A percentile compares a stretch with the other conserved stretches of the same genome.
phyloP scores from a whole-genome alignment of 1,140 invertebrate species.

The Calliopsis andreniformis region DNA sequence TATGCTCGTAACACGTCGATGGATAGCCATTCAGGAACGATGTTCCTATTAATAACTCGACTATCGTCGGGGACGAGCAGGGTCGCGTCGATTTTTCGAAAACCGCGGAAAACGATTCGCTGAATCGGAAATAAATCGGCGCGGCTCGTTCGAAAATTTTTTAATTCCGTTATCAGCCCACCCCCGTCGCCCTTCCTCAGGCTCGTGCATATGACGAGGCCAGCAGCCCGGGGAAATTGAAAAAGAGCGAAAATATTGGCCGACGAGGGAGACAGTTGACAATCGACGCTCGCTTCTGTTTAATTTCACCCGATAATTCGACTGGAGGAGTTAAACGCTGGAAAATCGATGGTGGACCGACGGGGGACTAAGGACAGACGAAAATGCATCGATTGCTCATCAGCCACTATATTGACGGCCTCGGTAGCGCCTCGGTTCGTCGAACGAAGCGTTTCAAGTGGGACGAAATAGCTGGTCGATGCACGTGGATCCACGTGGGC shows the following conservation, averaged over 20 bases:
- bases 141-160: constrained; percentile 25
- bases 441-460: too few relatives aligned
- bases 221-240: neutral
- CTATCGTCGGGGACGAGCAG: too few relatives aligned
- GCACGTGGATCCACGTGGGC: too few relatives aligned
- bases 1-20: constrained; percentile 18
- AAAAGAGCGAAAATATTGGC: neutral
- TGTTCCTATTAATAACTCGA: constrained; percentile 24
- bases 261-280: neutral
- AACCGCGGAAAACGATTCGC: constrained; percentile 40
- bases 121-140: constrained; percentile 44
- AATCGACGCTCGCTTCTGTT: neutral
- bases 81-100: constrained; percentile 27
- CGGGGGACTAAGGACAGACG: too few relatives aligned
- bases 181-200: neutral
- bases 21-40: constrained; percentile 8
- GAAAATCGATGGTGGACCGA: too few relatives aligned
- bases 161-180: constrained; percentile 35
- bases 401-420: too few relatives aligned
- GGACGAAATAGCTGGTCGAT: too few relatives aligned
- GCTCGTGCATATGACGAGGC: neutral
- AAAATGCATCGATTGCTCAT: too few relatives aligned
- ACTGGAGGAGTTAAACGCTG: neutral
- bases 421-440: too few relatives aligned
- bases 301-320: neutral